phyloP scores from a whole-genome alignment of 2,113 vertebrate genomes.

The Ceyx melanurus region DNA sequence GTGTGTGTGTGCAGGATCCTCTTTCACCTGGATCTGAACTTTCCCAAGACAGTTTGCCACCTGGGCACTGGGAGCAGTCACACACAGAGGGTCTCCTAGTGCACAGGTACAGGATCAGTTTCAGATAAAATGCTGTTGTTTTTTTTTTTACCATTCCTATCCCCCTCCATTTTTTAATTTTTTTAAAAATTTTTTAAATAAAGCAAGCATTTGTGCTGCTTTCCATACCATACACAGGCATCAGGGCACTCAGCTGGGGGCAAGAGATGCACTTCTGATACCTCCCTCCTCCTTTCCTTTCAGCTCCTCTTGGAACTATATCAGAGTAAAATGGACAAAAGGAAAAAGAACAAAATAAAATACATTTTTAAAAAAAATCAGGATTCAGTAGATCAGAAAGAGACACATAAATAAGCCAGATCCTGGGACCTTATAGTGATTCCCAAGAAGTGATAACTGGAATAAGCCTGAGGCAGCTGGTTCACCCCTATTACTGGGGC shows the following conservation, averaged over 20 bases:
- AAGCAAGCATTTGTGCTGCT: not conserved
- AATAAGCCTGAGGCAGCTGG: not conserved
- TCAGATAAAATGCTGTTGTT: not conserved
- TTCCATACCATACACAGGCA: not conserved
- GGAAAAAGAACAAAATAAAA: not conserved
- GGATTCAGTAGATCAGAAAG: not conserved
- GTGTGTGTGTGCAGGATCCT: not conserved
- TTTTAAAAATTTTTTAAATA: not conserved
- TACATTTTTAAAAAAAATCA: no score
- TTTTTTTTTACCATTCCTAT: not conserved
- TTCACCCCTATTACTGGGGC: not conserved
- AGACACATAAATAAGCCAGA: not conserved
- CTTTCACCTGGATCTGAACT: not conserved
- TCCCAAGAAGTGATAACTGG: not conserved
- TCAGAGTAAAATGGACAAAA: not conserved
- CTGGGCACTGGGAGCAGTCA: not conserved
- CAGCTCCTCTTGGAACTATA: not conserved
- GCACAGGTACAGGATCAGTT: not conserved
- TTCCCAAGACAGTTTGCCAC: not conserved
- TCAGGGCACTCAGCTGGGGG: not conserved
- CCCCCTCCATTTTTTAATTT: rapidly evolving
- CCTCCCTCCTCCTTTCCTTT: not conserved
- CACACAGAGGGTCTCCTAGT: not conserved
- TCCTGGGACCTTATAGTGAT: not conserved
- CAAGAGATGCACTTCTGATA: not conserved